Conservation (phyloP, 2,888 invertebrate genomes). For the Andrena praecox region DNA sequence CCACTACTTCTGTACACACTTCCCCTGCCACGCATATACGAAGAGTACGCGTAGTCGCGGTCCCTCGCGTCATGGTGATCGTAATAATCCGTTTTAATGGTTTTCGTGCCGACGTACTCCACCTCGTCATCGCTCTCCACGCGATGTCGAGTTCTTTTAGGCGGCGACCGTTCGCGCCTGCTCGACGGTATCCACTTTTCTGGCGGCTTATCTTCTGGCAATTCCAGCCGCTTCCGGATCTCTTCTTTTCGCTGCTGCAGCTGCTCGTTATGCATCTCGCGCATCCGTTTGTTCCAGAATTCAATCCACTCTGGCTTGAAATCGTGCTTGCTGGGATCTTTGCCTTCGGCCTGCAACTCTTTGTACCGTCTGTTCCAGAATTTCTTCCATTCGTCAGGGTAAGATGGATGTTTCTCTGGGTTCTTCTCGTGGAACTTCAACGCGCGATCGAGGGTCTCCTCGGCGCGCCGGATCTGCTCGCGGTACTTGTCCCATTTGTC, state of each 20-base stretch:
- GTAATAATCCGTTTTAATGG: slow-evolving; percentile 77
- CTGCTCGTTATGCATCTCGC: slow-evolving; percentile 91
- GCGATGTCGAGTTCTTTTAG: slow-evolving; percentile 66
- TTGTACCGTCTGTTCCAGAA: slow-evolving; percentile 95
- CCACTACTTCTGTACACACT: slow-evolving; percentile 72
- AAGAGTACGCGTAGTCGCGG: slow-evolving; percentile 67
- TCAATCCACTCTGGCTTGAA: slow-evolving; percentile 96
- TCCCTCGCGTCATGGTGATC: slow-evolving; percentile 77
- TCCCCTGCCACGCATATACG: slow-evolving; percentile 70
- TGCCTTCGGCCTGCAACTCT: slow-evolving; percentile 90
- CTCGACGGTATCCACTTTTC: slow-evolving; percentile 69
- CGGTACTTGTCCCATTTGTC: slow-evolving; percentile 87
- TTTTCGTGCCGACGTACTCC: slow-evolving; percentile 79
- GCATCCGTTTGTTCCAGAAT: slow-evolving; percentile 94
- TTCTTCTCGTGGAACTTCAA: slow-evolving; percentile 92
- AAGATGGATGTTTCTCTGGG: slow-evolving; percentile 95
- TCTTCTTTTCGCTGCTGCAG: slow-evolving; percentile 89
- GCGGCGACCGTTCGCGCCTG: slow-evolving; percentile 69
- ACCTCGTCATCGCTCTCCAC: slow-evolving; percentile 83
- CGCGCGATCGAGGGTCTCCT: slow-evolving; percentile 88
- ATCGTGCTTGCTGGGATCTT: slow-evolving; percentile 92
- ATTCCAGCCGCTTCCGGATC: slow-evolving; percentile 88
- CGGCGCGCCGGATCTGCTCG: slow-evolving; percentile 83
- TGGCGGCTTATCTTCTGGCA: slow-evolving; percentile 84
- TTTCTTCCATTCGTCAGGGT: slow-evolving; percentile 95